Conservation (phyloP, 1,140 invertebrate species). For the Sminthurinus signatus region DNA sequence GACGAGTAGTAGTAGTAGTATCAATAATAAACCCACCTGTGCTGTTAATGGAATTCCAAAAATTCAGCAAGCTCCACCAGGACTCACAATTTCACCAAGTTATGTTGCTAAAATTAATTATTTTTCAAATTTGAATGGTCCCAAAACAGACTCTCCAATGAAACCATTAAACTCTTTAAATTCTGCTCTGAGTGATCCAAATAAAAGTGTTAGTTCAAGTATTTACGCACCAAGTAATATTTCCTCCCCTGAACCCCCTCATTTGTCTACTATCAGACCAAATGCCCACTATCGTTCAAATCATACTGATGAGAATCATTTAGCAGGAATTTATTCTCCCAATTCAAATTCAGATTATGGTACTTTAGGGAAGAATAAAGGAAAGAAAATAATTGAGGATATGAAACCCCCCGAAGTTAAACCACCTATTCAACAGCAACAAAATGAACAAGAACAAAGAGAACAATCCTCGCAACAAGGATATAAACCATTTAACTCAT, state of each 20-base stretch:
- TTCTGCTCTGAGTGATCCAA: conserved; percentile 18
- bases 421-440: background rate
- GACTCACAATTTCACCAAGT: conserved; percentile 27
- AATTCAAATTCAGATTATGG: conserved; percentile 24
- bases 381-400: conserved; percentile 1
- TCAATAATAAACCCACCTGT: conserved; percentile 39
- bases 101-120: conserved; percentile 42
- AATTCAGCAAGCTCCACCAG: conserved; percentile 27
- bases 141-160: conserved; percentile 21
- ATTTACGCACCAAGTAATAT: conserved; percentile 34
- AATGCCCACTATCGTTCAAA: no score
- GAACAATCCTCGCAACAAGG: conserved; percentile 10
- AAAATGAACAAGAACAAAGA: background rate
- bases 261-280: conserved; percentile 37
- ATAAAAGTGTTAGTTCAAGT: conserved; percentile 19
- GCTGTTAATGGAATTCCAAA: conserved; percentile 41
- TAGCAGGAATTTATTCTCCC: conserved; percentile 14
- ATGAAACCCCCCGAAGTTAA: conserved; percentile 1
- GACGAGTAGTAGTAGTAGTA: no score
- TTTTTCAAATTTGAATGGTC: conserved; percentile 34
- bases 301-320: background rate
- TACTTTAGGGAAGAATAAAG: conserved; percentile 29
- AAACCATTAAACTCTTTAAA: conserved; percentile 36
- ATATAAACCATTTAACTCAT: conserved; percentile 39
- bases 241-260: background rate